These are phyloP conservation scores for Eudasyphora cyanicolor DNA, from an alignment of 2,888 invertebrate species.

Conservation along the genomic window DNA sequence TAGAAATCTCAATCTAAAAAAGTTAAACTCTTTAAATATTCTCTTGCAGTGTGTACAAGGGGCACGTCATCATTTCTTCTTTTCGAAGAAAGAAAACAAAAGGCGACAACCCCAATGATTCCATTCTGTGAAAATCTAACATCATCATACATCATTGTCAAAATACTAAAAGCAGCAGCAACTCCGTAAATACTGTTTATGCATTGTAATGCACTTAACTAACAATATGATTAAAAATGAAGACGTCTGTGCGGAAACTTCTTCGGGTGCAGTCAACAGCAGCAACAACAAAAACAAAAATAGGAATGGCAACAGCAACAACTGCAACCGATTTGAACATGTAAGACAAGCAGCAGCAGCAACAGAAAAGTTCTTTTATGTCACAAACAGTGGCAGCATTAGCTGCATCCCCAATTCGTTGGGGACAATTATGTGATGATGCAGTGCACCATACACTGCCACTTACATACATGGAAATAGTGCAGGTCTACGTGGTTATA, in stretches of 20 bases:
- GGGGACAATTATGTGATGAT: background rate
- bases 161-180: slow-evolving; percentile 49
- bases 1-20: too few species aligned
- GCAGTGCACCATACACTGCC: too few species aligned
- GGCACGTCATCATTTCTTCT: background rate
- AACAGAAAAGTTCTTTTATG: background rate
- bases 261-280: background rate
- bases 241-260: slow-evolving; percentile 24
- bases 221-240: slow-evolving; percentile 65
- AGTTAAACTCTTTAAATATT: background rate
- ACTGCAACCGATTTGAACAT: slow-evolving; percentile 16
- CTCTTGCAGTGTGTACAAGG: background rate
- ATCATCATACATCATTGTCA: slow-evolving; percentile 66
- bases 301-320: slow-evolving; percentile 41
- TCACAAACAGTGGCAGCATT: slow-evolving; percentile 15
- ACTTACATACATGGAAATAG: too few species aligned
- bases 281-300: background rate
- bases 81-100: slow-evolving; percentile 9
- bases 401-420: slow-evolving; percentile 8
- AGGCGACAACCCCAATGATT: slow-evolving; percentile 14
- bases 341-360: background rate
- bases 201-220: slow-evolving; percentile 65
- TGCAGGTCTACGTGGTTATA: too few species aligned
- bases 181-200: slow-evolving; percentile 40
- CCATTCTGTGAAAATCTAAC: slow-evolving; percentile 5